These are phyloP conservation scores for Lanistes nyassanus DNA, from an alignment of 1,140 invertebrate species.

Conservation along the genomic window DNA sequence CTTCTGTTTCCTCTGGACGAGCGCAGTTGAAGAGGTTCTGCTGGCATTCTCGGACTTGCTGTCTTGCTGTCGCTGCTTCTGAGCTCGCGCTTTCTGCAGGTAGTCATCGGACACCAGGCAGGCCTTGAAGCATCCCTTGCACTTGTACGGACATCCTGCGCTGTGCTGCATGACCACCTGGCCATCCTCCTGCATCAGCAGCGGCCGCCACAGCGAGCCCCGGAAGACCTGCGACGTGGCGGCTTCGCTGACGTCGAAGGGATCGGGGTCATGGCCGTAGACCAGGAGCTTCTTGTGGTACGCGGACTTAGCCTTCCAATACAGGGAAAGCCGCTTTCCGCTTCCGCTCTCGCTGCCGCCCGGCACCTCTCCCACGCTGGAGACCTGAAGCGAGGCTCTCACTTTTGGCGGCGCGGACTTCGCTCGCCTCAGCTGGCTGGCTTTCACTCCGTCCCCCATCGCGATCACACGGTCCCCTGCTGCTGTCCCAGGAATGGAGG, in stretches of 20 bases:
- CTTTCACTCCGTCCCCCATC: background rate
- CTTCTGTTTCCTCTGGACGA: constrained; percentile 6
- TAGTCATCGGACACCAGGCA: constrained; percentile 39
- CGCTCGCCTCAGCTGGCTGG: constrained; percentile 16
- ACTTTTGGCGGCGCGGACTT: constrained; percentile 31
- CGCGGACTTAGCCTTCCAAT: constrained; percentile 35
- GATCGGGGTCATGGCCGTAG: constrained; percentile 10
- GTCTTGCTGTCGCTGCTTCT: constrained; percentile 8
- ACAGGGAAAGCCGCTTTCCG: constrained; percentile 18
- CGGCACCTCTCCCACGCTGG: background rate
- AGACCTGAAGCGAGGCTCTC: background rate
- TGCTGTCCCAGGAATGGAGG: background rate
- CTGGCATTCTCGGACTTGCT: background rate
- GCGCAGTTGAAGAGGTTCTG: background rate
- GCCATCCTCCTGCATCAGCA: constrained; percentile 15
- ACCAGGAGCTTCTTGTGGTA: constrained; percentile 32
- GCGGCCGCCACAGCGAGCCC: constrained; percentile 2
- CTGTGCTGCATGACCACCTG: constrained; percentile 34
- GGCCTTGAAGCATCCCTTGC: constrained; percentile 42
- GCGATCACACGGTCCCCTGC: background rate
- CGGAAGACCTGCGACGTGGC: background rate
- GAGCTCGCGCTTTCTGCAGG: constrained; percentile 17
- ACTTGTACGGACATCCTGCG: constrained; percentile 41
- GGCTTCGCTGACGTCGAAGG: background rate
- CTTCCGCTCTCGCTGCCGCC: background rate